Evolutionary conservation across 2,797 vertebrate genomes (phyloP), one percentile per base, ranked within the genome.

Genomic region (Phrynocephalus vlangalii): DNA sequence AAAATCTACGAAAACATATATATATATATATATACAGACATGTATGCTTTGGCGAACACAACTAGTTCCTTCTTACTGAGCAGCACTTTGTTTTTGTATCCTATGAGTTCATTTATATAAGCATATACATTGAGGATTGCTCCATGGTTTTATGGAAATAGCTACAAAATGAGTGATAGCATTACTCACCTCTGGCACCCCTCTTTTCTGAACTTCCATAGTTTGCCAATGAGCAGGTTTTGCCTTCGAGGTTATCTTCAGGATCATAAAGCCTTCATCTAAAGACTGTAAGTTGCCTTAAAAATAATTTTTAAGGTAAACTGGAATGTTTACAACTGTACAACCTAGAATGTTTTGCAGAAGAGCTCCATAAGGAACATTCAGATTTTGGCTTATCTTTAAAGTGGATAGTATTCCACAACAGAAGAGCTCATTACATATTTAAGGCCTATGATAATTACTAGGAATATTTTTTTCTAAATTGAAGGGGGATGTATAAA

Each of bases 241-340:
- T 56, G 56, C 22, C 68, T 78, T 82, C 72, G 22, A 66, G 3
- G 50, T 81, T 76, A 81, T 50, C n/a, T 90, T 88, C 75, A 87
- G 24, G 13, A 85, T 71, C 33, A 79, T 72, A 56, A 90, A 87
- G 30, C 56, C 68, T 50, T 52, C 88, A 91, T 85, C 67, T 70
- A 60, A 6, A 71, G 56, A 22, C 18, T 76, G 60, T 22, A 84
- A 20, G 38, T 86, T 79, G 13, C 89, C 94, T 95, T 88, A 50
- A 68, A 87, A 68, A 90, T 28, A 82, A 88, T 92, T 82, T 5
- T 67, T 86, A 91, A 92, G 26, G 81, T 20, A 89, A 88, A 67
- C 48, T 11, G 33, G 26, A 68, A 33, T 77, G 33, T 82, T 33
- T 26, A 20, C 26, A 56, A 76, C 16, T 63, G 5, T 30, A 44